phyloP scores from a whole-genome alignment of 2,113 vertebrate genomes.

The Tursiops truncatus region DNA sequence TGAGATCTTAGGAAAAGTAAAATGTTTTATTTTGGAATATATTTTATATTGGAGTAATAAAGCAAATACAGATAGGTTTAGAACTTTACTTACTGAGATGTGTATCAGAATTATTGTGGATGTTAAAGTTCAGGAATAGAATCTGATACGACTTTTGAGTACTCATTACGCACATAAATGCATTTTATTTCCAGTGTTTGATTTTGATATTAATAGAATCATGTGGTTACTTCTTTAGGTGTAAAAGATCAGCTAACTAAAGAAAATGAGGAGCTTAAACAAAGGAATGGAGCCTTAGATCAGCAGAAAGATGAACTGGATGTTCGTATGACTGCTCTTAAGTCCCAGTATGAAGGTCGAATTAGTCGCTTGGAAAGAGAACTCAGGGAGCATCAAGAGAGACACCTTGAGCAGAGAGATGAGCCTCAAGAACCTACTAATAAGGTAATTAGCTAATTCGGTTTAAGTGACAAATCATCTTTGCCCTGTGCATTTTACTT shows the following conservation, averaged over 20 bases:
- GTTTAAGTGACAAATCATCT: not conserved
- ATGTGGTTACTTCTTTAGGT: constrained; percentile 78
- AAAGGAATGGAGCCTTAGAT: constrained; percentile 84
- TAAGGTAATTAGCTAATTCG: constrained; percentile 86
- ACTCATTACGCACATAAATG: not conserved
- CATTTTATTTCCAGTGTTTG: not conserved
- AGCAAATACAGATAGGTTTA: not conserved
- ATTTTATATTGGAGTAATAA: constrained; percentile 1
- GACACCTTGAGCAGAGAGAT: constrained; percentile 94
- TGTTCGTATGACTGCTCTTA: constrained; percentile 94
- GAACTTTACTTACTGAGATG: not conserved
- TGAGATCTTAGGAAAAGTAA: not conserved
- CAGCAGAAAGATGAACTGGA: constrained; percentile 95
- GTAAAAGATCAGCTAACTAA: constrained; percentile 92
- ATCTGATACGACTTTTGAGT: not conserved
- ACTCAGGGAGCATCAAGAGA: constrained; percentile 94
- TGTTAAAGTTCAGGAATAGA: not conserved
- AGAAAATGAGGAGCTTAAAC: constrained; percentile 95
- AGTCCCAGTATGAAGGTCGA: constrained; percentile 96
- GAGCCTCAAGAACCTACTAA: constrained; percentile 92
- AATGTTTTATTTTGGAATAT: not conserved
- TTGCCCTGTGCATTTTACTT: not conserved
- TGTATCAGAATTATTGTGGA: not conserved
- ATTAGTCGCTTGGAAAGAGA: constrained; percentile 95
- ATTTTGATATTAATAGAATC: not conserved